Conservation (phyloP, 2,113 vertebrate species). For the Cynocephalus volans region DNA sequence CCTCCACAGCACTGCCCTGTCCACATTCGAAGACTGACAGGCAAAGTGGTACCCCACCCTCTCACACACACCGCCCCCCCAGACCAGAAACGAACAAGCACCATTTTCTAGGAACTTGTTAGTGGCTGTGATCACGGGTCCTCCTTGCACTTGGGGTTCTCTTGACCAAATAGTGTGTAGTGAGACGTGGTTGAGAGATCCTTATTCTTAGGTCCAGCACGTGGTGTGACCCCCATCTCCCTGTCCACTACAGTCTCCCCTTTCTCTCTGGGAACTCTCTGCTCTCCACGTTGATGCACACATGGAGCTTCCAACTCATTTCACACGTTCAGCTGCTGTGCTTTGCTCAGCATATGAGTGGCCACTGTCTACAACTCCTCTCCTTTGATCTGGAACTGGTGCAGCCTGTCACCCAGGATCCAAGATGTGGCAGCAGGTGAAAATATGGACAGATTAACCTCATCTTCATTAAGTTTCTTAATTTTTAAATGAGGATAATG, state of each 20-base stretch:
- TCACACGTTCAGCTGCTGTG: not conserved
- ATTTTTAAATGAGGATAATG: not conserved
- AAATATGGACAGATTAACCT: not conserved
- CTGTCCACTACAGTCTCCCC: not conserved
- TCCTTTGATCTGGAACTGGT: not conserved
- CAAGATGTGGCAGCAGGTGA: too few species aligned
- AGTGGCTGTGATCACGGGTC: not conserved
- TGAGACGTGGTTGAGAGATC: conserved; percentile 10
- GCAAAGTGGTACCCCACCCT: too few species aligned
- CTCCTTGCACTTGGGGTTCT: conserved; percentile 36
- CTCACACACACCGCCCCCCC: accelerated
- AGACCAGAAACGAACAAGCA: conserved; percentile 18
- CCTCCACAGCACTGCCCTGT: not conserved
- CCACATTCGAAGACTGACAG: not conserved
- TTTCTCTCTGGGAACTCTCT: not conserved
- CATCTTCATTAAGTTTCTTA: not conserved
- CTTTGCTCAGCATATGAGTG: not conserved
- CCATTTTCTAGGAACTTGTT: conserved; percentile 67
- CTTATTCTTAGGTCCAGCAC: not conserved
- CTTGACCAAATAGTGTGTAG: not conserved
- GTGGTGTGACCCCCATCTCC: not conserved
- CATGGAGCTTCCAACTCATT: not conserved
- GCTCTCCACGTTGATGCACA: not conserved
- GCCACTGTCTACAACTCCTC: not conserved
- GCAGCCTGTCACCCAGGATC: not conserved